Conservation (phyloP, 2,113 vertebrate species). For the Dipodomys stephensi region DNA sequence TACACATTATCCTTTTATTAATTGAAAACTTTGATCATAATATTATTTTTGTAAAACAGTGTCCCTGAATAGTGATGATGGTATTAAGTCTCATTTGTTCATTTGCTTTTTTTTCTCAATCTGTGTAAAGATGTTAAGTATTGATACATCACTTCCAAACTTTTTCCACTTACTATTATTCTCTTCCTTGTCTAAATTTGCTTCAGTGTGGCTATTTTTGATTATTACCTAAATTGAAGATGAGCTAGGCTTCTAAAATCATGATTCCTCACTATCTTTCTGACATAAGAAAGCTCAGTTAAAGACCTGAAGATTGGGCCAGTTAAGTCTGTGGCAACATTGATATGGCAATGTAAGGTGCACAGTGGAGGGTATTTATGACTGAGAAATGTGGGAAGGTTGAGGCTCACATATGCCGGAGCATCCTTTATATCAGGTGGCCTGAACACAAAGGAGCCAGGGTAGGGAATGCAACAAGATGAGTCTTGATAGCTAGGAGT, state of each 20-base stretch:
- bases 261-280: background rate
- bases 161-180: background rate
- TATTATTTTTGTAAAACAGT: constrained; percentile 24
- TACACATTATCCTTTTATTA: background rate
- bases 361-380: background rate
- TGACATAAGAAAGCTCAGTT: background rate
- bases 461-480: background rate
- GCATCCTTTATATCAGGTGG: background rate
- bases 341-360: background rate
- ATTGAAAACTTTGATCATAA: constrained; percentile 18
- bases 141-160: background rate
- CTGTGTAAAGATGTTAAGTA: background rate
- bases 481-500: background rate
- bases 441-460: background rate
- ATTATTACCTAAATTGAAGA: background rate
- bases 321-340: background rate
- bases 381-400: background rate
- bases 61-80: background rate
- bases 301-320: background rate
- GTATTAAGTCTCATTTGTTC: background rate
- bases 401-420: background rate
- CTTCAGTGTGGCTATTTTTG: background rate
- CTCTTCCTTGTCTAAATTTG: background rate
- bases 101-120: constrained; percentile 13
- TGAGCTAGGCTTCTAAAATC: background rate